phyloP scores from a whole-genome alignment of 2,888 invertebrate genomes.

The Priocnemis perturbator region DNA sequence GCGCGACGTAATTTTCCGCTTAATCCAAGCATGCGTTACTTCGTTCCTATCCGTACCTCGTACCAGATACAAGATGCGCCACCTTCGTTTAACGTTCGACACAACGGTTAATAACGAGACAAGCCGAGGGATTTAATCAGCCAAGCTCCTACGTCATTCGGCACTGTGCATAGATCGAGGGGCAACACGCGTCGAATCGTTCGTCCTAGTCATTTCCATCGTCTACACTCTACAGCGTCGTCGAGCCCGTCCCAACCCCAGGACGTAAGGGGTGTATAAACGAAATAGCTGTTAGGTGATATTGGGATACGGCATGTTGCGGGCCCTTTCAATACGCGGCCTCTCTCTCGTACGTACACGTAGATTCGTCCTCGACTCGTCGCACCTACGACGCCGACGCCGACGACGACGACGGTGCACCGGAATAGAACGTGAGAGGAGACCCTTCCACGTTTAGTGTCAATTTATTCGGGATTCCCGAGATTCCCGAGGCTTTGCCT shows the following conservation, averaged over 20 bases:
- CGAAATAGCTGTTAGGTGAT: slow-evolving; percentile 73
- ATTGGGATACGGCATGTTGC: slow-evolving; percentile 69
- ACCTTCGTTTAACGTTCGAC: too few relatives aligned
- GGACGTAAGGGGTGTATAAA: slow-evolving; percentile 56
- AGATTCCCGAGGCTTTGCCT: slow-evolving; percentile 74
- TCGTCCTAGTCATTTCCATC: slow-evolving; percentile 25
- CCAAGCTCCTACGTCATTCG: too few relatives aligned
- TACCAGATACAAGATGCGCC: too few relatives aligned
- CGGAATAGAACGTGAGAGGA: slow-evolving; percentile 25
- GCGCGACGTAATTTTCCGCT: too few relatives aligned
- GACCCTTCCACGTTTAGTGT: slow-evolving; percentile 73
- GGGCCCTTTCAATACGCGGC: slow-evolving; percentile 61
- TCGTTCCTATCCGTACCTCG: too few relatives aligned
- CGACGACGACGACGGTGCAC: slow-evolving; percentile 28
- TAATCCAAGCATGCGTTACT: too few relatives aligned
- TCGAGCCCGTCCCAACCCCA: too few relatives aligned
- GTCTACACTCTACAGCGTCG: slow-evolving; percentile 4
- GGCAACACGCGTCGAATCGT: background rate
- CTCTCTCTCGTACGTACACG: slow-evolving; percentile 24
- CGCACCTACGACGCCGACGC: slow-evolving; percentile 13
- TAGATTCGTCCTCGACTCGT: slow-evolving; percentile 16
- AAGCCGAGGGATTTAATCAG: too few relatives aligned
- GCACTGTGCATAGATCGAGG: too few relatives aligned
- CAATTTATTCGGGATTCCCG: slow-evolving; percentile 76
- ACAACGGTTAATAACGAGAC: too few relatives aligned